Conservation (phyloP, 1,140 invertebrate genomes). For the Trachymyrmex septentrionalis region DNA sequence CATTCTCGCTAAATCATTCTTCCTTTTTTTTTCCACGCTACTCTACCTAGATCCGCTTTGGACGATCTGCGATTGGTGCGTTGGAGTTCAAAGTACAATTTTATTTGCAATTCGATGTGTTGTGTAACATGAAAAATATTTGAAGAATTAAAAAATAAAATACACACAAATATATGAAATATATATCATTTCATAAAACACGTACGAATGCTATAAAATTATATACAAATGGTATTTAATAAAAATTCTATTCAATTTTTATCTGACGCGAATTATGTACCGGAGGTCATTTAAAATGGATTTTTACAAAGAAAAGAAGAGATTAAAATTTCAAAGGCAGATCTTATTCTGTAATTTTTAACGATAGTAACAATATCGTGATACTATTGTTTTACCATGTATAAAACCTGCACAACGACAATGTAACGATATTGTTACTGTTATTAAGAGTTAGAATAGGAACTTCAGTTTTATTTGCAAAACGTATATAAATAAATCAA, state of each 20-base stretch:
- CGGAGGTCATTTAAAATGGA: neutral
- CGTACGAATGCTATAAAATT: neutral
- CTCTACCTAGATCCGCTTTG: neutral
- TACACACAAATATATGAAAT: neutral
- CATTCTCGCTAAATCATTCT: neutral
- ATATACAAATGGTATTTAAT: neutral
- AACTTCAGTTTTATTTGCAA: neutral
- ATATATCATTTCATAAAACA: neutral
- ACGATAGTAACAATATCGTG: too few species aligned
- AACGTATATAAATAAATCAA: neutral
- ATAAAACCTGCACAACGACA: too few species aligned
- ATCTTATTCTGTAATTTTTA: too few species aligned
- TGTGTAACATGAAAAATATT: neutral
- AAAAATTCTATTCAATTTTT: too few species aligned
- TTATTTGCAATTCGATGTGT: neutral
- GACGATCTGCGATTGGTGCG: neutral
- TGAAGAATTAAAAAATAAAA: neutral
- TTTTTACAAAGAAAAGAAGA: neutral
- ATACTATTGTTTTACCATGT: too few species aligned
- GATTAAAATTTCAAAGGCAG: too few species aligned
- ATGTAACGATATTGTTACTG: too few species aligned
- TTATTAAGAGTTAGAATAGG: too few species aligned
- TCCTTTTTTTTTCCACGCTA: conserved; percentile 38
- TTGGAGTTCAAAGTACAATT: neutral
- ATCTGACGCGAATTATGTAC: neutral